A percentile compares a stretch with the other conserved stretches of the same genome.
Evolutionary conservation across 2,113 vertebrate species (phyloP).

Genomic region (Zosterops japonicus): DNA sequence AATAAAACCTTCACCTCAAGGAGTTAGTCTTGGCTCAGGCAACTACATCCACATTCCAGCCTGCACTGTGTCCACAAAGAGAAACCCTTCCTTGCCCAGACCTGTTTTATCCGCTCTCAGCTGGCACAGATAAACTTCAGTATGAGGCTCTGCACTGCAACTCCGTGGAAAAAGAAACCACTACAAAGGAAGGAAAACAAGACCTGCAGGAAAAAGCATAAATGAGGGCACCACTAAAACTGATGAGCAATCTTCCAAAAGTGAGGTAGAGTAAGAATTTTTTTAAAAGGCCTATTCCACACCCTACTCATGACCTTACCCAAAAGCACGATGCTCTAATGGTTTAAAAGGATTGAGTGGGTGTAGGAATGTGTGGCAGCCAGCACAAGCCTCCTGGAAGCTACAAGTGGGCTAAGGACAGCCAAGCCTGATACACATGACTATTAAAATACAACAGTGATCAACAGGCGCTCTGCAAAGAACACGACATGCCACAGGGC

Average conservation of each 20-base stretch:
- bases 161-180: background rate
- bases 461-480: background rate
- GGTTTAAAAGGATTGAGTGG: background rate
- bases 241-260: background rate
- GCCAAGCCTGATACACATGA: background rate
- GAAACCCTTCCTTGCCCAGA: background rate
- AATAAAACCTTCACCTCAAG: constrained; percentile 31
- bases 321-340: background rate
- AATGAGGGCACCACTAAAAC: background rate
- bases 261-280: background rate
- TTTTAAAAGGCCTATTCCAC: background rate
- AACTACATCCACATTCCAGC: constrained; percentile 33
- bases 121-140: background rate
- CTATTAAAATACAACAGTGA: background rate
- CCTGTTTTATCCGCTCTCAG: background rate
- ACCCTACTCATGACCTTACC: background rate
- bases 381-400: background rate
- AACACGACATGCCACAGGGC: fast-evolving
- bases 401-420: background rate
- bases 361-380: background rate
- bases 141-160: background rate
- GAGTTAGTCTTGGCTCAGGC: constrained; percentile 20
- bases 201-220: background rate
- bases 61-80: background rate
- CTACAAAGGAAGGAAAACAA: background rate